Base-by-base conservation (phyloP, 2,888 invertebrate species). In the Drosophila kanekoi region DNA sequence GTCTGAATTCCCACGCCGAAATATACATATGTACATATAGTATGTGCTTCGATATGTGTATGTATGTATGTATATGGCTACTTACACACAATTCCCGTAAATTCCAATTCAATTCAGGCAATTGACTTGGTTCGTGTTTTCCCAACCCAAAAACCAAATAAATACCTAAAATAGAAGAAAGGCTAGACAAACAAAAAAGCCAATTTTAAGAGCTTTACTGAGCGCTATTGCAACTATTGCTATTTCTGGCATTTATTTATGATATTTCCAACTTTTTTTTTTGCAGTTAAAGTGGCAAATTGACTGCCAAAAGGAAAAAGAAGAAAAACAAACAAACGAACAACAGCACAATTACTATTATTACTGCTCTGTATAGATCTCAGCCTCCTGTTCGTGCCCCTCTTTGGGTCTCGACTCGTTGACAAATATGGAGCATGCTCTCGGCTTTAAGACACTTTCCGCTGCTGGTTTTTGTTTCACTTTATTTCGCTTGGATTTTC, bases 31-130 rank as follows among this genome's bases (percentile, higher is more conserved):
- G 23, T 38, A 32, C 8, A 40, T 14, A 37, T 33, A 35, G 28
- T 28, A 8, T 28, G 23, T 23, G 23, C 23, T 5, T 23, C 23
- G 53, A 71, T 49, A 49, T 49, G 2, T 18, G 37, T n/a, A n/a
- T n/a, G n/a, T n/a, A n/a, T n/a, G n/a, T n/a, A n/a, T n/a, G n/a
- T n/a, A n/a, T 41, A 38, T 41, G 28, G 47, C 47, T 16, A 28
- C 28, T 18, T 41, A 18, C 62, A 58, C 52, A 65, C 54, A 69
- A 63, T 63, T 72, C 77, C 71, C 66, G 69, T 68, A 70, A 84
- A 78, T 86, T 86, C 76, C 84, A 72, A 86, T 89, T 81, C 63
- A 86, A 78, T 82, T 82, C 79, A 72, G 65, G 66, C 65, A 47
- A 43, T 72, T 61, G 52, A 38, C 69, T 64, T 40, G 23, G 49